Evolutionary conservation across 2,113 vertebrate species (phyloP).

Genomic region (Notothenia coriiceps): DNA sequence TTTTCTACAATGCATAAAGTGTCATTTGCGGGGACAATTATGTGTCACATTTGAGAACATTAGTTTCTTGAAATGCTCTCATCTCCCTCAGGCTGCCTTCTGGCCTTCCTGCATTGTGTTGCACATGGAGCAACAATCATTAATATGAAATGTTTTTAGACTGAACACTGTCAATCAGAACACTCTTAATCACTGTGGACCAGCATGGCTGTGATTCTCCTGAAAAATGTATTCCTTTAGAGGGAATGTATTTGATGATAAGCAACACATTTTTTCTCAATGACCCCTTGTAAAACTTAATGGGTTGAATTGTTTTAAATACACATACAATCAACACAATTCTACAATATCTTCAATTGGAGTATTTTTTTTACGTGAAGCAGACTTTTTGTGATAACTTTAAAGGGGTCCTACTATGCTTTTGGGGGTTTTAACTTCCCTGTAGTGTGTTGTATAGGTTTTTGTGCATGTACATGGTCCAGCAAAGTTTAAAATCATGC

Average conservation of each 20-base stretch:
- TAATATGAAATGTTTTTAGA: constrained; percentile 47
- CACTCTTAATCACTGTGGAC: constrained; percentile 9
- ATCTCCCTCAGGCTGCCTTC: constrained; percentile 15
- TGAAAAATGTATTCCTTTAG: constrained; percentile 4
- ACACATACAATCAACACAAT: neutral
- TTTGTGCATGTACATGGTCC: too few species aligned
- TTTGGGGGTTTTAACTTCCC: too few species aligned
- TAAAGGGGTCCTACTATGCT: too few species aligned
- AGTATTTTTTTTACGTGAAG: constrained; percentile 17
- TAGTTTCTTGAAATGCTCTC: constrained; percentile 60
- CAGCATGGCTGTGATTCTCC: constrained; percentile 8
- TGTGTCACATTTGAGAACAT: constrained; percentile 60
- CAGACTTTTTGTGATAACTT: constrained; percentile 10
- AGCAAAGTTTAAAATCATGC: too few species aligned
- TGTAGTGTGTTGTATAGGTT: too few species aligned
- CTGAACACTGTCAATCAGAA: constrained; percentile 56
- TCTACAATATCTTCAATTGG: neutral
- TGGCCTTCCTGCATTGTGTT: constrained; percentile 46
- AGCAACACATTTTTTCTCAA: constrained; percentile 10
- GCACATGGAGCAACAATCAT: constrained; percentile 48
- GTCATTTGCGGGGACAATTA: constrained; percentile 65
- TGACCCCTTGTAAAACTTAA: neutral
- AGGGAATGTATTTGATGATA: constrained; percentile 20
- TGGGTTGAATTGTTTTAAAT: constrained; percentile 13
- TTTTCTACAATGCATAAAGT: constrained; percentile 41